Conservation (phyloP, 2,797 vertebrate genomes). For the Smutsia temminckii region DNA sequence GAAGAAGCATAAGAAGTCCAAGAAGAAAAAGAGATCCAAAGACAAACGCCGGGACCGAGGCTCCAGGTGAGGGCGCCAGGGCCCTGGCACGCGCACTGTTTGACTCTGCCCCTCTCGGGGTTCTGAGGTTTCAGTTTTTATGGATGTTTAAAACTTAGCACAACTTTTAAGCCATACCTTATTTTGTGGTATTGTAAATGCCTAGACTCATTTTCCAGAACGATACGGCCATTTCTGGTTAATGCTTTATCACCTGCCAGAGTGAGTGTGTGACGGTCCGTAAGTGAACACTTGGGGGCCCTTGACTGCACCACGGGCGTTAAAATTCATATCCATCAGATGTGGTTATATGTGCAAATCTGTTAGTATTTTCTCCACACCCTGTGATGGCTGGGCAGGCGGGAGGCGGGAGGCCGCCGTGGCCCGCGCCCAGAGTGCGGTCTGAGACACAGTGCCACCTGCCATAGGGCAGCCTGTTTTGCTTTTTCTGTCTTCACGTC, state of each 20-base stretch:
- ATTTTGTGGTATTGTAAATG: neutral
- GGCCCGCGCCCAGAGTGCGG: too few relatives aligned
- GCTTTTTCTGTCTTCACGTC: neutral
- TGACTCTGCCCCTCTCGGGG: neutral
- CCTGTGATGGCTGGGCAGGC: fast-evolving
- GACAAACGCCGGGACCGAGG: conserved; percentile 89
- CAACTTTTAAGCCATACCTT: neutral
- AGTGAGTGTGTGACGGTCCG: fast-evolving
- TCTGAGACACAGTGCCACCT: too few relatives aligned
- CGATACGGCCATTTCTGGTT: fast-evolving
- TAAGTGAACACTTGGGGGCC: neutral
- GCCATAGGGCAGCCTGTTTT: neutral
- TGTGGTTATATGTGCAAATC: fast-evolving
- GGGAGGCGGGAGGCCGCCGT: fast-evolving
- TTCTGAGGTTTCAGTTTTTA: neutral
- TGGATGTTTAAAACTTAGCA: neutral
- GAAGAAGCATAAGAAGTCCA: conserved; percentile 93
- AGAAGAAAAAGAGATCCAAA: conserved; percentile 95
- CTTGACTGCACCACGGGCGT: neutral
- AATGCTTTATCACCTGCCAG: neutral
- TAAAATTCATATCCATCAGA: neutral
- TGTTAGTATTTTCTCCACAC: neutral
- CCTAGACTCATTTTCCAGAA: neutral
- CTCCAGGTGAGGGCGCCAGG: conserved; percentile 79
- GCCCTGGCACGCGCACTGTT: too few relatives aligned